Evolutionary conservation across 1,140 invertebrate species (phyloP), one percentile per base, ranked within the genome.

Genomic region (Diorhabda sublineata): DNA sequence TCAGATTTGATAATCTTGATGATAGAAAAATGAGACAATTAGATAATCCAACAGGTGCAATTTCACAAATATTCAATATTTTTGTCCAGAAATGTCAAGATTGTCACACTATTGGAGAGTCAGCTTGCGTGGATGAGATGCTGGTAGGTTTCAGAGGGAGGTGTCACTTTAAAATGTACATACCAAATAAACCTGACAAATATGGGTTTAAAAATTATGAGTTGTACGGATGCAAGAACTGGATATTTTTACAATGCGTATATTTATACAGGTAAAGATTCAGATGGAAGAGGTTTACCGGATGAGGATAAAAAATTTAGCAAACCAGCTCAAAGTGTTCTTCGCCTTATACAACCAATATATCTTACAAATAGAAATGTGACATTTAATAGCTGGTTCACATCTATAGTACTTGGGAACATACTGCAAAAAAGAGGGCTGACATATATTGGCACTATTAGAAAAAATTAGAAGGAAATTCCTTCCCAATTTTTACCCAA

Each of bases 331-430:
- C 72, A 73, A 61, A 72, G 68, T 42, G 75, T 81, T 8, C 7
- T 76, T 42, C 63, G 78, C 65, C 67, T 82, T 8, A 56, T 64
- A 2, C 73, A 75, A 71, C 67, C 69, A 66, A 75, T 80, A 41
- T 64, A 75, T 66, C 72, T 72, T 2, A 66, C 74, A 5, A 77
- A 81, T 47, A 62, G 77, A 42, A 82, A 82, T 62, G 64, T 83
- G 0, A 83, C 78, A 3, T 70, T 71, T 5, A 80, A 82, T 61
- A 82, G 83, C 57, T 82, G 78, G 77, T 83, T 80, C 72, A 72
- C 71, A 45, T 74, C 71, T 56, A 70, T 75, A 47, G 70, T 73
- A 73, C 67, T 77, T 9, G 62, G 65, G 52, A 60, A 77, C 44
- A 44, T 66, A 6, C 64, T 79, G 42, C 5, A 47, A 65, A 11